These are phyloP conservation scores for Notoglanidium macrostoma DNA, from an alignment of 2,797 vertebrate genomes.

Conservation along the genomic window DNA sequence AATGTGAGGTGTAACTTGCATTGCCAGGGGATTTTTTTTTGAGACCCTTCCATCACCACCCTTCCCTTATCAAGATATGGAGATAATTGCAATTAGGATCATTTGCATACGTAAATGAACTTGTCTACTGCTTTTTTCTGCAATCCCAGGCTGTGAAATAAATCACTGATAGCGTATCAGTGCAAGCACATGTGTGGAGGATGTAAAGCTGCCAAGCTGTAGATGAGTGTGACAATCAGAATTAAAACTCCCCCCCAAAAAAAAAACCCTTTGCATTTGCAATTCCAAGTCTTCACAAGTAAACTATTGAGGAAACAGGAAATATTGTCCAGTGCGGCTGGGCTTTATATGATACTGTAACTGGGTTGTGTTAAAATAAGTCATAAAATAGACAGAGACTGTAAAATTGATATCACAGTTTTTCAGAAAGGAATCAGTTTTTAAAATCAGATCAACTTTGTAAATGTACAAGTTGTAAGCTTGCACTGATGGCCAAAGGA, in stretches of 20 bases:
- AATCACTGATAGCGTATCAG: conserved; percentile 69
- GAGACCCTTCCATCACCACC: conserved; percentile 58
- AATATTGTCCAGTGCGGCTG: not conserved
- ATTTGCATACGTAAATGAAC: conserved; percentile 78
- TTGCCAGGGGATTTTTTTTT: conserved; percentile 63
- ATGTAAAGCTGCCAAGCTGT: conserved; percentile 42
- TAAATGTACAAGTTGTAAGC: conserved; percentile 1
- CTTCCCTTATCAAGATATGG: conserved; percentile 71
- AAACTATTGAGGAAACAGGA: not conserved
- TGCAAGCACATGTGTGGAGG: conserved; percentile 48
- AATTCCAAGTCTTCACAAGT: not conserved
- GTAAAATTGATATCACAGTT: not conserved
- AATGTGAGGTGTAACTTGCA: conserved; percentile 66
- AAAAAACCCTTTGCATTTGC: not conserved
- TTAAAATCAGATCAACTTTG: not conserved
- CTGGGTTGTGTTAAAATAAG: conserved; percentile 8
- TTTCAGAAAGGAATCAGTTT: not conserved
- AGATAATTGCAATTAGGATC: conserved; percentile 77
- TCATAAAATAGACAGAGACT: conserved; percentile 6
- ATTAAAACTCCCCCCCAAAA: conserved; percentile 9
- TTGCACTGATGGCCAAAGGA: not conserved
- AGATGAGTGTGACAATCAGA: conserved; percentile 19
- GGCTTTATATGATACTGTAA: not conserved
- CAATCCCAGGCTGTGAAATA: conserved; percentile 65
- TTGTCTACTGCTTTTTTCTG: conserved; percentile 64